Base-by-base conservation (phyloP, 2,797 vertebrate species). In the Arnoldichthys spilopterus region DNA sequence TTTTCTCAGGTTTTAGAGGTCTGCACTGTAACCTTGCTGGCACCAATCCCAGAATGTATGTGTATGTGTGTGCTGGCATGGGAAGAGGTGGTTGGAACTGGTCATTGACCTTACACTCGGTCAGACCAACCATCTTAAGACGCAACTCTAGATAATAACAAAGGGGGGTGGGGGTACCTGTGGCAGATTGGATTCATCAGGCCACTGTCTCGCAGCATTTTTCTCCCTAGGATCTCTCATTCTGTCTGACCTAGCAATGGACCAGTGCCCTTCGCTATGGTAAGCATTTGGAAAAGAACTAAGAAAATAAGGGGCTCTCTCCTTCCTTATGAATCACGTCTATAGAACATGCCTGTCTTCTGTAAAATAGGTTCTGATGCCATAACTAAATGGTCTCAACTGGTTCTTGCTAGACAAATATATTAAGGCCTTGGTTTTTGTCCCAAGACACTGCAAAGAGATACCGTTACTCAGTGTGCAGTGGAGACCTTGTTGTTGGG, bases 181-280 rank as follows among this genome's bases (percentile, higher is more conserved):
- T 68, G 16, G 84, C 71, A 74, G 64, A 90, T 86, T 87, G 82
- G 84, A 89, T 92, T 93, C 84, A 93, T 93, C 90, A 90, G 77
- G 76, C 28, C 86, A 80, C 81, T 90, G 89, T 91, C 89, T 86
- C 87, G 85, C 85, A 88, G 76, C 82, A 88, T 92, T 92, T 90
- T 70, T 87, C 89, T 90, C 68, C 89, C 90, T 85, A 86, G 76
- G 86, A 89, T 84, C 84, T 84, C 85, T 86, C 81, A 80, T 88
- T 78, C 87, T 84, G 88, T 90, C 84, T 82, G 83, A 86, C 75
- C 85, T 83, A 89, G 87, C 87, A 86, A 79, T 85, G 79, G 84
- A 69, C 82, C 85, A 83, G 83, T 90, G 88, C 83, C 83, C 89
- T 87, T 82, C 86, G 76, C 56, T 66, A 45, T 43, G 64, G 11